Evolutionary conservation across 1,140 invertebrate genomes (phyloP).

Genomic region (Zaprionus nigranus): DNA sequence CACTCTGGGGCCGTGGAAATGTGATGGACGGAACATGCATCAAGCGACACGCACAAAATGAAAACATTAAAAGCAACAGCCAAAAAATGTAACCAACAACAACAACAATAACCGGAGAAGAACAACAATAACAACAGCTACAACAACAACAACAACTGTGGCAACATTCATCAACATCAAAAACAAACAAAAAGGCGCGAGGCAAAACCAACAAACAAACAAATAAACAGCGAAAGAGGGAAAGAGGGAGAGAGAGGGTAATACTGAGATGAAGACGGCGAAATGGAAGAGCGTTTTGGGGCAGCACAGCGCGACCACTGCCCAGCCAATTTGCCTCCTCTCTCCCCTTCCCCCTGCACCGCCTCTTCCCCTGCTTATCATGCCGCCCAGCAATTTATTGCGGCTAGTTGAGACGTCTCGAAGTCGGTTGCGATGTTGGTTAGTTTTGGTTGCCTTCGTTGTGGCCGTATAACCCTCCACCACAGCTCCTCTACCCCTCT

Average conservation of each 20-base stretch:
- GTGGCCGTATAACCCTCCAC: not conserved
- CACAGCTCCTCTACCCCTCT: not conserved
- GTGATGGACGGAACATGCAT: constrained; percentile 70
- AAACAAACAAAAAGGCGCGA: constrained; percentile 79
- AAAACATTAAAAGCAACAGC: constrained; percentile 73
- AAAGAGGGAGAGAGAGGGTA: not conserved
- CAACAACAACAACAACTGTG: constrained; percentile 57
- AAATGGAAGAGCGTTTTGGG: constrained; percentile 16
- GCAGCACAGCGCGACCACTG: constrained; percentile 4
- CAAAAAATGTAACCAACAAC: constrained; percentile 52
- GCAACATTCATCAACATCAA: constrained; percentile 82
- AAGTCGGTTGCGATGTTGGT: constrained; percentile 27
- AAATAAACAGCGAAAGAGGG: constrained; percentile 42
- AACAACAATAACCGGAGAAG: constrained; percentile 48
- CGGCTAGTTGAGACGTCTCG: constrained; percentile 72
- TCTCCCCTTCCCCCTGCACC: not conserved
- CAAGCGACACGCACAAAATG: constrained; percentile 77
- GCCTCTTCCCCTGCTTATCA: not conserved
- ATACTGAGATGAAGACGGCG: not conserved
- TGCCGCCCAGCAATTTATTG: constrained; percentile 48
- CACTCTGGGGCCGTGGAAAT: constrained; percentile 46
- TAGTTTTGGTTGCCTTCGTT: constrained; percentile 19
- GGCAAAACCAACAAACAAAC: constrained; percentile 60
- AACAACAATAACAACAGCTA: constrained; percentile 25
- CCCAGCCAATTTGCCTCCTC: constrained; percentile 14